phyloP scores from a whole-genome alignment of 2,888 invertebrate species.

The Teleiodes luculella region DNA sequence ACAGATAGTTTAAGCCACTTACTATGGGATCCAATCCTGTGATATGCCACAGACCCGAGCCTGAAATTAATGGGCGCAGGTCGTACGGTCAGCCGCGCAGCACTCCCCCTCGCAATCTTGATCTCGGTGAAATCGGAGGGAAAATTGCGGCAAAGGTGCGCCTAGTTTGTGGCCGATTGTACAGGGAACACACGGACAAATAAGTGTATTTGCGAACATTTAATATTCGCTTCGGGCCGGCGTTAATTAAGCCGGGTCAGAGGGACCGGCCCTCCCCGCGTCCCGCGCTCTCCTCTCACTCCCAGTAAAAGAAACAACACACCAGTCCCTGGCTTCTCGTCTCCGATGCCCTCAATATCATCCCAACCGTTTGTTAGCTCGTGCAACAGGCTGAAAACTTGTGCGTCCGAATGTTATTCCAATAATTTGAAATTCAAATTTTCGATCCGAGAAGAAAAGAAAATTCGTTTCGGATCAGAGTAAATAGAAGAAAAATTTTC shows the following conservation, averaged over 20 bases:
- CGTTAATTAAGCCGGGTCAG: conserved; percentile 61
- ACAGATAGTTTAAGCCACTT: conserved; percentile 17
- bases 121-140: neutral
- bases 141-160: conserved; percentile 3
- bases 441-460: neutral
- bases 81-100: conserved; percentile 1
- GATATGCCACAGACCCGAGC: conserved; percentile 12
- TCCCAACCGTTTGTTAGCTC: conserved; percentile 4
- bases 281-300: conserved; percentile 19
- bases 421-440: conserved; percentile 5
- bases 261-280: conserved; percentile 33
- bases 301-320: conserved; percentile 40
- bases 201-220: conserved; percentile 67
- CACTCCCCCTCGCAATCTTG: neutral
- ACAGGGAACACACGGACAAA: conserved; percentile 49
- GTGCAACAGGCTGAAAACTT: conserved; percentile 10
- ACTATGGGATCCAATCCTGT: conserved; percentile 13
- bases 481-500: neutral
- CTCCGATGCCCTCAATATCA: conserved; percentile 11
- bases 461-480: neutral
- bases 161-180: conserved; percentile 21
- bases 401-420: conserved; percentile 3
- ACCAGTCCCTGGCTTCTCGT: conserved; percentile 14
- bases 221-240: conserved; percentile 64
- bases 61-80: conserved; percentile 9